phyloP scores from a whole-genome alignment of 2,113 vertebrate genomes.

The Spea bombifrons region DNA sequence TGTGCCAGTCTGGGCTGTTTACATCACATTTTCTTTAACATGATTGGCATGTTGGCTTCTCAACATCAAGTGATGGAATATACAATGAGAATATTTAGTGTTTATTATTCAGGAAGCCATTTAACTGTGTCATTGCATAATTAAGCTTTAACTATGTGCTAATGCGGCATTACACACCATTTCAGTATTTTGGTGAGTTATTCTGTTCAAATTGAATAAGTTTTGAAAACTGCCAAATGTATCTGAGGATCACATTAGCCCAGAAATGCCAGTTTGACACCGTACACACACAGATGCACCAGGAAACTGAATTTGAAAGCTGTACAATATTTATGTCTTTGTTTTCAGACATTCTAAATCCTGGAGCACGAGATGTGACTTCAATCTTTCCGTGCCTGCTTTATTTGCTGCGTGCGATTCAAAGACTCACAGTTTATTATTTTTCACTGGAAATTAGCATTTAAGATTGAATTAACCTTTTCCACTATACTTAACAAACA shows the following conservation, averaged over 20 bases:
- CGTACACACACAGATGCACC: slow-evolving; percentile 28
- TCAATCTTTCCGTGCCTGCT: slow-evolving; percentile 34
- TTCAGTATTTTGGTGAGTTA: slow-evolving; percentile 29
- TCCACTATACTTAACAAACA: too few species aligned
- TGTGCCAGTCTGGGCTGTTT: too few species aligned
- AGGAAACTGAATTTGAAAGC: slow-evolving; percentile 44
- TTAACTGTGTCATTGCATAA: slow-evolving; percentile 44
- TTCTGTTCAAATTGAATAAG: slow-evolving; percentile 5
- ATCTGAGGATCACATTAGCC: slow-evolving; percentile 39
- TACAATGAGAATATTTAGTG: slow-evolving; percentile 17
- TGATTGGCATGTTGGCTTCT: slow-evolving; percentile 16
- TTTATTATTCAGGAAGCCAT: slow-evolving; percentile 29
- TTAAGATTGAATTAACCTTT: not conserved
- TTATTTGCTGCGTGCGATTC: slow-evolving; percentile 8
- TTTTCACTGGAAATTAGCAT: not conserved
- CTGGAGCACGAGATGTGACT: slow-evolving; percentile 37
- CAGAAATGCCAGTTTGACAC: slow-evolving; percentile 43
- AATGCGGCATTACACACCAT: slow-evolving; percentile 25
- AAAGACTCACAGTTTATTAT: slow-evolving; percentile 9
- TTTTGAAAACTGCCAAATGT: slow-evolving; percentile 34
- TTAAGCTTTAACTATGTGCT: slow-evolving; percentile 38
- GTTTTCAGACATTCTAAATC: slow-evolving; percentile 30
- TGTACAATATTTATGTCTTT: not conserved
- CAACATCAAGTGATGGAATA: slow-evolving; percentile 27
- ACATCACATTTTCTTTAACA: not conserved